Evolutionary conservation across 2,797 vertebrate species (phyloP), one percentile per base, ranked within the genome.

Genomic region (Typhlichthys subterraneus): DNA sequence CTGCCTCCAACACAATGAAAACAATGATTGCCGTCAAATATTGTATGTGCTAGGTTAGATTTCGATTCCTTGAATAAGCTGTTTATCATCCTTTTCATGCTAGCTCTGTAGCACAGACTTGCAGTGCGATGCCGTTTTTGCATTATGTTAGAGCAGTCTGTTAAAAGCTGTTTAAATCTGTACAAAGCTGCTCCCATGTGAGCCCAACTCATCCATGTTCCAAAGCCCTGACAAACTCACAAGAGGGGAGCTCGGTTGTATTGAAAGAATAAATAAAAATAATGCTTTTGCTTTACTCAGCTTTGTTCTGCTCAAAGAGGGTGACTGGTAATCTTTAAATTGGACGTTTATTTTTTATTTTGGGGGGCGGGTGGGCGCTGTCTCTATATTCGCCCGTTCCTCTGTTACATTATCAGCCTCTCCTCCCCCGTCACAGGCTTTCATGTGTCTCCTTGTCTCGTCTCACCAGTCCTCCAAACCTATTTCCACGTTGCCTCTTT

Each of bases 351-450:
- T 23, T 29, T 4, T 29, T 29, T 29, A 4, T 23, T 23, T 5
- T 45, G 51, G 12, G 45, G 17, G 6, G 29, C 31, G 49, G 54
- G 14, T 23, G 50, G 23, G 5, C 38, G 9, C 38, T 9, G 38
- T 42, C 9, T 42, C 38, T 42, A 8, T 42, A 42, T 9, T 42
- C 9, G 9, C 38, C 38, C 5, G 9, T 42, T 9, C 38, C 63
- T 52, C 64, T 33, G 38, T 17, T 55, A 58, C 17, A 69, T 64
- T 29, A 29, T 29, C 23, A 29, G 23, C 23, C 53, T 61, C 4
- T 61, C 57, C 15, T 51, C 10, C 9, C 14, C 15, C 49, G 10
- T 17, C 7, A 51, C 49, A 51, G 38, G 38, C 38, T 42, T 42
- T 42, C 38, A 42, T 7, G 38, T 42, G 7, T 42, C 9, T 42